Conservation (phyloP, 37 sponge, comb jelly and placozoan genomes). For the Oopsacas minuta region DNA sequence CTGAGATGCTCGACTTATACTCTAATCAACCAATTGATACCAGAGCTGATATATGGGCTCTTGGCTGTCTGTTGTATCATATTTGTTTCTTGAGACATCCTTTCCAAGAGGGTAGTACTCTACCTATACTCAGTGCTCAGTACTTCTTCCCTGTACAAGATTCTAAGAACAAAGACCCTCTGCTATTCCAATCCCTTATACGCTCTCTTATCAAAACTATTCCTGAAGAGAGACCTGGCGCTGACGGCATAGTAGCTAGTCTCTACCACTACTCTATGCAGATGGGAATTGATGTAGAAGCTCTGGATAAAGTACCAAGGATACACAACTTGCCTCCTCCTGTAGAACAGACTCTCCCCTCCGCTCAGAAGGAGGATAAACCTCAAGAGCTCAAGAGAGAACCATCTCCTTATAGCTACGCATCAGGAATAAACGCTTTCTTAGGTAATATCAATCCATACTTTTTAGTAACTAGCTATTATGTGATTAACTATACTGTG, state of each 20-base stretch:
- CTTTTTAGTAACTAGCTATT: not conserved
- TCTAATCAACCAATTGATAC: constrained; percentile 59
- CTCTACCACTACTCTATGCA: constrained; percentile 8
- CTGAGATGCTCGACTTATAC: constrained; percentile 96
- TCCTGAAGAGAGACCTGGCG: not conserved
- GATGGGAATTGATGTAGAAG: not conserved
- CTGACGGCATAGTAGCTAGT: not conserved
- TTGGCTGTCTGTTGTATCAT: constrained; percentile 71
- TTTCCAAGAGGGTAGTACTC: constrained; percentile 69
- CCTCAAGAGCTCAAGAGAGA: not conserved
- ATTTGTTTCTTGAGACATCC: constrained; percentile 68
- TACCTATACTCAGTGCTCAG: constrained; percentile 75
- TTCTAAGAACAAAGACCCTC: not conserved
- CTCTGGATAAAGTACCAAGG: not conserved
- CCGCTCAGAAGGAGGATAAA: not conserved
- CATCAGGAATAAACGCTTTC: not conserved
- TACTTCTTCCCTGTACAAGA: constrained; percentile 54
- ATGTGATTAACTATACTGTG: not conserved
- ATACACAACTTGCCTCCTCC: not conserved
- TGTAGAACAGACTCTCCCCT: not conserved
- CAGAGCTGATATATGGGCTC: constrained; percentile 77
- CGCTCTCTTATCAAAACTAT: constrained; percentile 2
- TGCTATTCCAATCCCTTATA: not conserved
- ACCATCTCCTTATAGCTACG: not conserved
- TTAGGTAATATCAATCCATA: not conserved